A percentile compares a stretch with the other conserved stretches of the same genome.
phyloP scores from a whole-genome alignment of 2,888 invertebrate genomes.

The Macrophya alboannulata region DNA sequence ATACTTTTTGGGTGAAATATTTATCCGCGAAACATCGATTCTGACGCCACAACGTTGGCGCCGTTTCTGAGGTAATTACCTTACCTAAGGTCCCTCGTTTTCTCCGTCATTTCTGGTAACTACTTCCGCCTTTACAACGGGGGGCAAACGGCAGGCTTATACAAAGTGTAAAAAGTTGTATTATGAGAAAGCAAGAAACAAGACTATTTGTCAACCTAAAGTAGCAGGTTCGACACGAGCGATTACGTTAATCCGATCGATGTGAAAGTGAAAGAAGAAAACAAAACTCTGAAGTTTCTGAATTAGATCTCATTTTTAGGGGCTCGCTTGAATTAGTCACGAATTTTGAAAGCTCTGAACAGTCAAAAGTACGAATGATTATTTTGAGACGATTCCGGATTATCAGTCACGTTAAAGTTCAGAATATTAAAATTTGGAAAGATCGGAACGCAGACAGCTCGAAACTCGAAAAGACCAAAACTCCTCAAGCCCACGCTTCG shows the following conservation, averaged over 20 bases:
- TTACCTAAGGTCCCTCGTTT: conserved; percentile 29
- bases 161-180: conserved; percentile 32
- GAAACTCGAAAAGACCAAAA: no score
- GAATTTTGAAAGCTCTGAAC: not conserved
- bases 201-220: not conserved
- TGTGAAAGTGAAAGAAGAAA: no score
- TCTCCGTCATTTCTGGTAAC: conserved; percentile 34
- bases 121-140: conserved; percentile 29
- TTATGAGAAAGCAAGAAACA: not conserved
- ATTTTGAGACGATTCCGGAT: not conserved
- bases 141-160: conserved; percentile 21
- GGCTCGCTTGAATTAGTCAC: not conserved
- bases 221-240: no score
- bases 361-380: not conserved
- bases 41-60: conserved; percentile 17
- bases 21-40: not conserved
- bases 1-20: not conserved
- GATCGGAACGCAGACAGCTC: no score
- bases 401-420: no score
- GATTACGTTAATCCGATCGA: not conserved
- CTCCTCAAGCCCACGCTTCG: no score
- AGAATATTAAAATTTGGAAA: no score
- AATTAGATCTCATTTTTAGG: not conserved
- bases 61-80: conserved; percentile 36
- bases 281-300: not conserved